These are phyloP conservation scores for Cyprinodon diabolis DNA, from an alignment of 2,797 vertebrate species.

Conservation along the genomic window DNA sequence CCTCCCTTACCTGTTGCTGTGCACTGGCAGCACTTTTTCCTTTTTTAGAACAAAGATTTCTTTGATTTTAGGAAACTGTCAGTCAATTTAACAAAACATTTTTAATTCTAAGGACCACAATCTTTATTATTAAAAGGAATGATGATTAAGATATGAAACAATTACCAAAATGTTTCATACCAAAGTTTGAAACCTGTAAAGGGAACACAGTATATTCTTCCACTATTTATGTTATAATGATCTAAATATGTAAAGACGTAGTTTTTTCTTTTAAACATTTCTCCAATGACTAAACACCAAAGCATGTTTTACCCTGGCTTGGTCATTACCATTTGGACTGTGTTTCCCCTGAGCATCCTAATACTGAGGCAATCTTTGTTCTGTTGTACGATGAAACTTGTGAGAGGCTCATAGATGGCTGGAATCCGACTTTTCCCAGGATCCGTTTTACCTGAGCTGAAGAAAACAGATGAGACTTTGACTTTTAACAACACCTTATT, in stretches of 20 bases:
- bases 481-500: too few species aligned
- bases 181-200: not conserved
- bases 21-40: not conserved
- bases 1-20: not conserved
- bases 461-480: constrained; percentile 18
- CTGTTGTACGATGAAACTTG: constrained; percentile 60
- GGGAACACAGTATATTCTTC: not conserved
- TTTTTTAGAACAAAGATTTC: not conserved
- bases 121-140: not conserved
- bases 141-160: not conserved
- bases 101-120: not conserved
- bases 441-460: constrained; percentile 71
- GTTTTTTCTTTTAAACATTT: not conserved
- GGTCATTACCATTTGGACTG: constrained; percentile 67
- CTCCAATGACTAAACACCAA: constrained; percentile 17
- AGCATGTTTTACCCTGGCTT: constrained; percentile 45
- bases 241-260: not conserved
- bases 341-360: constrained; percentile 68
- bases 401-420: constrained; percentile 68
- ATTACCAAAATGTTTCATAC: not conserved
- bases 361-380: constrained; percentile 78
- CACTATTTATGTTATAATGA: not conserved
- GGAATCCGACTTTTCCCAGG: constrained; percentile 70
- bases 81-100: not conserved
- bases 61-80: not conserved